Percentiles rank a stretch among this genome's conserved stretches.
Conservation (phyloP, 2,113 vertebrate genomes). For the Australoheros scitulus region DNA sequence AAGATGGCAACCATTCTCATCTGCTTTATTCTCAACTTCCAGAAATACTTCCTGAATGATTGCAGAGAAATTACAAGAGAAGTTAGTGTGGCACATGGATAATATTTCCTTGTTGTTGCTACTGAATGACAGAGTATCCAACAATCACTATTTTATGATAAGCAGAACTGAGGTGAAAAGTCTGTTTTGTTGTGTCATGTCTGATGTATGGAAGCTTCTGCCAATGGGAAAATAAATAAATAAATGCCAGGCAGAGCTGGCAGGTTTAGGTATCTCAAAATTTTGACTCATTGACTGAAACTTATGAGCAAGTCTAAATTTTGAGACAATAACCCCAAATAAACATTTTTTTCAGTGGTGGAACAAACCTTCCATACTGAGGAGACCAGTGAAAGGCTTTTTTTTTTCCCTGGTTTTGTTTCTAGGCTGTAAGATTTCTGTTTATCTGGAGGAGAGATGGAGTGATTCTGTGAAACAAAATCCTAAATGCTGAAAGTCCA, state of each 20-base stretch:
- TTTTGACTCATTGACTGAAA: background rate
- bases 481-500: conserved; percentile 62
- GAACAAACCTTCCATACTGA: background rate
- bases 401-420: background rate
- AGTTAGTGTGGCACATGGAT: background rate
- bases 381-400: background rate
- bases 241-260: background rate
- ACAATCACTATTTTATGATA: background rate
- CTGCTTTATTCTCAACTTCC: background rate
- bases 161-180: background rate
- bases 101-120: background rate
- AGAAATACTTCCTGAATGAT: conserved; percentile 8
- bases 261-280: background rate
- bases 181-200: background rate
- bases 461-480: conserved; percentile 26
- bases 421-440: background rate
- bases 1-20: background rate
- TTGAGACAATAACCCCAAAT: background rate
- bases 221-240: background rate
- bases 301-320: background rate
- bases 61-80: background rate
- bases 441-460: background rate
- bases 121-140: background rate
- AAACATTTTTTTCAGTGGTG: no score
- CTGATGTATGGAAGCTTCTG: background rate